Evolutionary conservation across 2,113 vertebrate genomes (phyloP), one percentile per base, ranked within the genome.

Genomic region (Dascyllus trimaculatus): DNA sequence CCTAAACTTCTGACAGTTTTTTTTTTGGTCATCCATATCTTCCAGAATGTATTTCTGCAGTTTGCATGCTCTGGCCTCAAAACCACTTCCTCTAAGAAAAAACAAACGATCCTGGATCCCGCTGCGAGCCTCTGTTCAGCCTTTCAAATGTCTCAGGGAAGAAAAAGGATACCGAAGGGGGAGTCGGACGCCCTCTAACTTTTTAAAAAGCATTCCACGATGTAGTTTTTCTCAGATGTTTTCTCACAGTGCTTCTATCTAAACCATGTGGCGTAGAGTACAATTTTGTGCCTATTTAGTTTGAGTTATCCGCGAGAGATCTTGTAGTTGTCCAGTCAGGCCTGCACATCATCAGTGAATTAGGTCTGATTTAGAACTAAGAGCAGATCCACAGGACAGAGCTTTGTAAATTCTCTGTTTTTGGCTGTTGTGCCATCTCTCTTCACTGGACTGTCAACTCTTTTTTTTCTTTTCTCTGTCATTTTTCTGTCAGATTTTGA

Each of bases 231-330:
- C 52, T 75, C 59, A 59, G 69, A 80, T 71, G 53, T 74, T 71
- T 54, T 84, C 69, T 84, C 62, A 49, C 74, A 64, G 84, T 25
- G 46, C 74, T 67, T 68, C 80, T 53, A 74, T 86, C 56, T 57
- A 43, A 78, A 87, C 81, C 88, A 88, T 80, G 80, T 85, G 86
- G 85, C 64, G 79, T 11, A 22, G 21, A 70, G 80, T 35, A 59
- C 52, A 87, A 84, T 90, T 90, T 82, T 84, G 84, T 78, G 86
- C 82, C 67, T 54, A 80, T 87, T 84, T 80, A 84, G 76, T 79
- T 82, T 71, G 66, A 76, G 45, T 76, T 83, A 86, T 90, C 81
- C 81, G 61, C 54, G 54, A 35, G 71, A 78, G 80, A 86, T 84
- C 79, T 77, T 78, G 69, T 59, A 49, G 73, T 58, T 85, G 71